Base-by-base conservation (phyloP, 2,113 vertebrate species). In the Hemiprocne comata region DNA sequence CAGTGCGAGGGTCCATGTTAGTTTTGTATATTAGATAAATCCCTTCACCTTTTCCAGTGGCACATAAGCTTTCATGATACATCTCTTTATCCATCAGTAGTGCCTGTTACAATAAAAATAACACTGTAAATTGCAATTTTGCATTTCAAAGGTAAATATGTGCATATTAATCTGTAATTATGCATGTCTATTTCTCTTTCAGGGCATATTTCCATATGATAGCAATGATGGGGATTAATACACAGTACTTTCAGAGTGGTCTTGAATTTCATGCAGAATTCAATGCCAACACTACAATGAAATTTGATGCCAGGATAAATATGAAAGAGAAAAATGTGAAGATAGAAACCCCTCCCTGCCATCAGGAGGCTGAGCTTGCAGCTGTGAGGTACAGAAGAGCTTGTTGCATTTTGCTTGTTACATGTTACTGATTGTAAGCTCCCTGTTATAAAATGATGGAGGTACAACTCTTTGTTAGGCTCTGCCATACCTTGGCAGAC, bases 161-260 rank as follows among this genome's bases (percentile, higher is more conserved):
- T 61, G 20, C 29, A 50, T 65, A 66, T 81, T 90, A 61, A 60
- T 85, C 46, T 66, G 16, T 87, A 69, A 83, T 89, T 69, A 51
- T 62, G 23, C 9, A 23, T 74, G 53, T 2, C 62, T 88, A 55
- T 85, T 85, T 70, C 34, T 36, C 48, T 83, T 97, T 51, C 94
- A 99, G 98, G 70, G 13, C 93, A 48, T 83, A 95, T 80, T 67
- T 98, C 54, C 98, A 98, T 76, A 92, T 89, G 17, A 97, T 98
- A 94, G 98, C 97, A 82, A 97, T 97, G 50, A 98, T 98, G 97
- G 98, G 98, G 31, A 72, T 99, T 40, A 99, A 99, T 81, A 99
- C 98, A 10, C 97, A 91, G 33, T 57, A 98, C 17, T 44, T 98
- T 48, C 98, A 99, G 96, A 98, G 97, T 85, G 96, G 96, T 71